Evolutionary conservation across 2,797 vertebrate genomes (phyloP).

Genomic region (Propithecus perrieri): DNA sequence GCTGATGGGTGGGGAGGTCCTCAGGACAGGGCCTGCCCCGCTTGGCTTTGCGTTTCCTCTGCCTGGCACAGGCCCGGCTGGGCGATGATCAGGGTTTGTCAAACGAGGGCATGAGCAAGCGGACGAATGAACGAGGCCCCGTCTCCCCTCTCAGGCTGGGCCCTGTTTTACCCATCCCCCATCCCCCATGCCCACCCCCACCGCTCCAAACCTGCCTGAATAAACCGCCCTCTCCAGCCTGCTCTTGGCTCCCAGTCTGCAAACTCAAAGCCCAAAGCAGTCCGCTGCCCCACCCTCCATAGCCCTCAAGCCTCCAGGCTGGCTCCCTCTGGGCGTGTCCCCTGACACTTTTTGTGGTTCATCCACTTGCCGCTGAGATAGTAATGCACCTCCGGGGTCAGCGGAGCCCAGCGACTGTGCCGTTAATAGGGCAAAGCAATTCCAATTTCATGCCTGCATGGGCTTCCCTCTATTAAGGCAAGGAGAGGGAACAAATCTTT

Average conservation of each 20-base stretch:
- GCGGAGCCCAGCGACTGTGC: background rate
- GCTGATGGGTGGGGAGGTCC: background rate
- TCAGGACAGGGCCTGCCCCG: background rate
- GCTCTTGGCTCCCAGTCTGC: background rate
- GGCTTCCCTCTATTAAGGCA: conserved; percentile 56
- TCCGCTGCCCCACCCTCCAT: accelerated
- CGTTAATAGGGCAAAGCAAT: conserved; percentile 62
- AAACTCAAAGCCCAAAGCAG: background rate
- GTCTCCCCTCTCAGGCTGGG: background rate
- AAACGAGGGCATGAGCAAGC: background rate
- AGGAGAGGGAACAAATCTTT: conserved; percentile 58
- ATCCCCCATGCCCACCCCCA: no score
- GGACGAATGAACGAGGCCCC: background rate
- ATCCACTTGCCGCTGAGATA: conserved; percentile 49
- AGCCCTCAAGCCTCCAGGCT: background rate
- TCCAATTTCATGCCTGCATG: conserved; percentile 72
- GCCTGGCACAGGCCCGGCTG: background rate
- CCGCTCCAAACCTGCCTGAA: background rate
- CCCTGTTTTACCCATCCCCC: accelerated
- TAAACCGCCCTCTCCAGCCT: background rate
- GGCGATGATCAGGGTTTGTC: background rate
- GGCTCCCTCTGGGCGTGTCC: background rate
- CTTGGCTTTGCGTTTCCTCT: background rate
- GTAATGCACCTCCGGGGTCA: conserved; percentile 40
- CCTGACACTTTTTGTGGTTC: background rate